phyloP scores from a whole-genome alignment of 2,113 vertebrate species.

The Toxotes chatareus region DNA sequence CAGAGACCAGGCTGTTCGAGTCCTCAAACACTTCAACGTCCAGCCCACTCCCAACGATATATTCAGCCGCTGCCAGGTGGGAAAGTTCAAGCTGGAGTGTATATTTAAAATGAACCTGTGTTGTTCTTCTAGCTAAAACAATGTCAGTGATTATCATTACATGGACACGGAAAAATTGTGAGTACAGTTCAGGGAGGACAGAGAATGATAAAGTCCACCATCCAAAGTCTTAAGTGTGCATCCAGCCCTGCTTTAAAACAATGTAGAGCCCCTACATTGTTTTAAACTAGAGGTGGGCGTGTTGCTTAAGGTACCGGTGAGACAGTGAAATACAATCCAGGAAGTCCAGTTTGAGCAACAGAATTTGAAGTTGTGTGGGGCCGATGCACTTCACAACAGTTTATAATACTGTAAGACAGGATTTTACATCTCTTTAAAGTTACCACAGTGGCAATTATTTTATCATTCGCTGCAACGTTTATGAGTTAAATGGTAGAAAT shows the following conservation, averaged over 20 bases:
- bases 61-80: constrained; percentile 93
- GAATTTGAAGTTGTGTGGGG: background rate
- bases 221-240: background rate
- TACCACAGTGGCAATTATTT: background rate
- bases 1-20: constrained; percentile 85
- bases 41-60: constrained; percentile 81
- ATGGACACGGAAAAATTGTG: background rate
- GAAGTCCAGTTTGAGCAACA: background rate
- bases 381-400: background rate
- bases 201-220: background rate
- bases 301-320: background rate
- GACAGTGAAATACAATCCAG: background rate
- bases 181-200: background rate
- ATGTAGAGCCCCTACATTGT: background rate
- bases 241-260: background rate
- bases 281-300: background rate
- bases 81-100: background rate
- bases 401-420: background rate
- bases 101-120: background rate
- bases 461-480: background rate
- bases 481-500: background rate
- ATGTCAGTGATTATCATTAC: background rate
- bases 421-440: background rate
- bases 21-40: constrained; percentile 89
- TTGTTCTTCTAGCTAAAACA: background rate